Conservation (phyloP, 2,797 vertebrate species). For the Anguilla obscura region DNA sequence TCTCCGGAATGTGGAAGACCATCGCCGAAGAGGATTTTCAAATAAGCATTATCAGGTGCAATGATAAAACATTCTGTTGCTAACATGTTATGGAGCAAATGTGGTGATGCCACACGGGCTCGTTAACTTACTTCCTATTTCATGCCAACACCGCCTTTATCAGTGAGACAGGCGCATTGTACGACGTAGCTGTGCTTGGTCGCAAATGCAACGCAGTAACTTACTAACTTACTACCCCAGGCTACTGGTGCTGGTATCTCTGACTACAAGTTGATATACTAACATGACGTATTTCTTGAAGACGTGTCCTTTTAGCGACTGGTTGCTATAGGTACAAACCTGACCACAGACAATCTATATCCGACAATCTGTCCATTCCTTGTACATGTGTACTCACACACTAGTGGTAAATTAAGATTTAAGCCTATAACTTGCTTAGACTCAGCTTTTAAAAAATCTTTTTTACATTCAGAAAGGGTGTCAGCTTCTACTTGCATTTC, state of each 20-base stretch:
- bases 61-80: not conserved
- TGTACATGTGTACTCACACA: not conserved
- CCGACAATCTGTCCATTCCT: not conserved
- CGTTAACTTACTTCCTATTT: not conserved
- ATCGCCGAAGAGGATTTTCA: constrained; percentile 73
- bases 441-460: not conserved
- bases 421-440: not conserved
- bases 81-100: not conserved
- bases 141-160: not conserved
- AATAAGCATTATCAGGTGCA: constrained; percentile 82
- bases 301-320: too few species aligned
- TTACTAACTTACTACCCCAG: too few species aligned
- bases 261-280: too few species aligned
- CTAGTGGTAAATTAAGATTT: not conserved
- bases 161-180: not conserved
- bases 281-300: too few species aligned
- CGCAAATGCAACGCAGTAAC: not conserved
- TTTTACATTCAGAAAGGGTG: not conserved
- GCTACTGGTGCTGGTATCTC: too few species aligned
- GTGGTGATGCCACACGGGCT: not conserved
- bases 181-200: not conserved
- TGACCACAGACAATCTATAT: too few species aligned
- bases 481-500: too few species aligned
- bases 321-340: too few species aligned
- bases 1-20: constrained; percentile 83